A percentile compares a stretch with the other conserved stretches of the same genome.
These are phyloP conservation scores for Carpatolechia fugitivella DNA, from an alignment of 2,888 invertebrate species.

Conservation along the genomic window DNA sequence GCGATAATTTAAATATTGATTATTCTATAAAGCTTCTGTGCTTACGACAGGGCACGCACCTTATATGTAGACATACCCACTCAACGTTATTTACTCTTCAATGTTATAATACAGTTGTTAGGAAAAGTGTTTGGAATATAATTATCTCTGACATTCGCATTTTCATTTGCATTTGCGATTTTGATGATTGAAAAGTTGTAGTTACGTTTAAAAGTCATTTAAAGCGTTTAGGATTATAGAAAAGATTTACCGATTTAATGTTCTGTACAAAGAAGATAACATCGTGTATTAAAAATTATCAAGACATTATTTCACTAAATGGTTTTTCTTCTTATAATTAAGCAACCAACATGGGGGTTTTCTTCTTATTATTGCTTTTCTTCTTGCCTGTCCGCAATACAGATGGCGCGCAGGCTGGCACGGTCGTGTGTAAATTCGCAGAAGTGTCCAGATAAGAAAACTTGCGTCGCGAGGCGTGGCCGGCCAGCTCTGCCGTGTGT, in stretches of 20 bases:
- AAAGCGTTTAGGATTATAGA: too few relatives aligned
- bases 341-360: too few relatives aligned
- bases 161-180: too few relatives aligned
- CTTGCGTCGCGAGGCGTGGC: not conserved
- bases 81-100: conserved; percentile 2
- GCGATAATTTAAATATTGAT: conserved; percentile 14
- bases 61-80: not conserved
- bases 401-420: not conserved
- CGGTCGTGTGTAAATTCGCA: conserved; percentile 18
- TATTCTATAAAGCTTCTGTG: conserved; percentile 9
- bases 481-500: not conserved
- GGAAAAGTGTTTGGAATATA: not conserved
- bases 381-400: not conserved
- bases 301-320: too few relatives aligned
- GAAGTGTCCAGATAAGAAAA: conserved; percentile 24
- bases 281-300: too few relatives aligned
- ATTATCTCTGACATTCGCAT: too few relatives aligned
- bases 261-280: too few relatives aligned
- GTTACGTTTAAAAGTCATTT: too few relatives aligned
- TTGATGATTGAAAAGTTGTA: too few relatives aligned
- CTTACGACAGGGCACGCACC: conserved; percentile 6
- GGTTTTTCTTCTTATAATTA: too few relatives aligned
- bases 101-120: not conserved
- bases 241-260: too few relatives aligned
- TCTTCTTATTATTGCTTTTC: too few relatives aligned